Base-by-base conservation (phyloP, 2,888 invertebrate genomes). In the Temnothorax ravouxi region DNA sequence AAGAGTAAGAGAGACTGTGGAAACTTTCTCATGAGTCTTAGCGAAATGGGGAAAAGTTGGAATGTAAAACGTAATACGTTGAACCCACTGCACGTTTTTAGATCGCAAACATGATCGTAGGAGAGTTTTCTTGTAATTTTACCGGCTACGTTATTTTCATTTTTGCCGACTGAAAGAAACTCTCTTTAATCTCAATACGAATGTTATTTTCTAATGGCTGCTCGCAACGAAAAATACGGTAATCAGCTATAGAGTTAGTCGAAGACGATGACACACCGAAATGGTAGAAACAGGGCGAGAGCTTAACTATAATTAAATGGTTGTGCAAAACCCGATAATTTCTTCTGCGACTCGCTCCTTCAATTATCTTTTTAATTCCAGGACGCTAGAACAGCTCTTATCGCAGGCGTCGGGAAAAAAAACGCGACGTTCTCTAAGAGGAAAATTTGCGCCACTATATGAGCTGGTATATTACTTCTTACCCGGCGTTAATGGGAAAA, bases 401-500 rank as follows among this genome's bases (percentile, higher is more conserved):
- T 80, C 72, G 59, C 38, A 21, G 29, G 59, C 21, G 79, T 38
- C 50, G 72, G 47, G 29, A 3, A 56, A 80, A 80, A 41, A 80
- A 72, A 47, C 47, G 59, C 59, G 59, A 44, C 44, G 34, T 56
- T 21, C 38, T 59, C 59, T 80, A 61, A 44, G 64, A 56, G 38
- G 15, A 34, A 62, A 71, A 75, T 54, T 77, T 54, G 25, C 21
- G 38, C 61, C 67, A 77, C 56, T 82, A 44, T 82, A 44, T 56
- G 64, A 38, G 54, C 44, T 15, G 59, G 61, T 75, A 74, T 34
- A 74, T 34, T 77, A 72, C 76, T 47, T 80, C 80, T 76, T 69
- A 76, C 76, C 56, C 52, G 29, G 41, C n/a, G 50, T 34, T 87
- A 88, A 88, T 71, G 79, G 44, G 67, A 72, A 81, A 84, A 85